Conservation (phyloP, 2,113 vertebrate species). For the Dasypus novemcinctus region DNA sequence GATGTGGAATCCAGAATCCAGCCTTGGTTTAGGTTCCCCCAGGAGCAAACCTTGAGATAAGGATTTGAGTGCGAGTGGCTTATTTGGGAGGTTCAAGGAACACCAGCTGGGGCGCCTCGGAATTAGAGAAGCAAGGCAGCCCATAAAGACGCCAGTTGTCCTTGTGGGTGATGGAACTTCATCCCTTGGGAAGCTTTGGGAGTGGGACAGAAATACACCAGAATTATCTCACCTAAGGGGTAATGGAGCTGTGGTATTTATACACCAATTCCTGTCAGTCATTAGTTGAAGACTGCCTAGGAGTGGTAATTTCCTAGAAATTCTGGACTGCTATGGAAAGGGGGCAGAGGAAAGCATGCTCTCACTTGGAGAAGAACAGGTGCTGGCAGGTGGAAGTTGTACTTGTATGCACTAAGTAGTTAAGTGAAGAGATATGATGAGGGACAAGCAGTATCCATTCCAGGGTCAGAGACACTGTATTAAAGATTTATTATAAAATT, state of each 20-base stretch:
- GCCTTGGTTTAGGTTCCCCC: not conserved
- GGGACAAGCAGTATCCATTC: not conserved
- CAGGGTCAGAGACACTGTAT: not conserved
- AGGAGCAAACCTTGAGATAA: not conserved
- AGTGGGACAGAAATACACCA: not conserved
- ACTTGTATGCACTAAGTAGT: not conserved
- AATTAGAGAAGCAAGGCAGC: not conserved
- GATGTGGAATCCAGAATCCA: not conserved
- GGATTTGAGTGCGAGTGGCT: not conserved
- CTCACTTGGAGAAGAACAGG: not conserved
- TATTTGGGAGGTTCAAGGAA: not conserved
- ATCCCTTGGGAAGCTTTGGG: not conserved
- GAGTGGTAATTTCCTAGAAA: not conserved
- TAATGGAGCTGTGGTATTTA: not conserved
- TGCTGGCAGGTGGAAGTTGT: not conserved
- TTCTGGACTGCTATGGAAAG: not conserved
- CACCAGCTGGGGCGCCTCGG: too few relatives aligned
- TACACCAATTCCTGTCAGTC: not conserved
- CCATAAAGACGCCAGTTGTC: not conserved
- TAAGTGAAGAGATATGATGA: not conserved
- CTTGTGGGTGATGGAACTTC: not conserved
- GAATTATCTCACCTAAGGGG: not conserved
- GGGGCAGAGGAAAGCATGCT: not conserved
- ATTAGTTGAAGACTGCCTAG: not conserved
- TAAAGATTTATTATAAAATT: too few relatives aligned